A percentile compares a stretch with the other conserved stretches of the same genome.
phyloP scores from a whole-genome alignment of 1,140 invertebrate genomes.

The Drosophila nigrodunni region DNA sequence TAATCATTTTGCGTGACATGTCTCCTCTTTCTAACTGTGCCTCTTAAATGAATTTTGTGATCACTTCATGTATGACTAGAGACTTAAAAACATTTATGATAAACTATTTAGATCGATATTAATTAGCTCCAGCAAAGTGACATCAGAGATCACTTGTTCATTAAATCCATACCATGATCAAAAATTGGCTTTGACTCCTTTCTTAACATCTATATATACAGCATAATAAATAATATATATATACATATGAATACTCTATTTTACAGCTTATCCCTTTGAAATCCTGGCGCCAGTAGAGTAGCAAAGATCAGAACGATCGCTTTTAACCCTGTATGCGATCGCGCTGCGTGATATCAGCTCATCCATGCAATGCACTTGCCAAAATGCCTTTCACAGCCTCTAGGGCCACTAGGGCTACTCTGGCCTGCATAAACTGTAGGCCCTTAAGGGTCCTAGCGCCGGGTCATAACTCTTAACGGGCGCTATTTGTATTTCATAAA shows the following conservation, averaged over 20 bases:
- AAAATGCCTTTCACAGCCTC: slow-evolving; percentile 73
- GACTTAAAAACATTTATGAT: too few species aligned
- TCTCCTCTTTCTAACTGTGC: too few species aligned
- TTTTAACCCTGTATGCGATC: slow-evolving; percentile 47
- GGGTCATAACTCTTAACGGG: slow-evolving; percentile 79
- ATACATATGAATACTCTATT: slow-evolving; percentile 18
- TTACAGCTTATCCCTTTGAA: slow-evolving; percentile 45
- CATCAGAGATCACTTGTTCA: too few species aligned
- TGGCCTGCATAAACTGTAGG: too few species aligned
- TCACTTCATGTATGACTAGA: too few species aligned
- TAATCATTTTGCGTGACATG: too few species aligned
- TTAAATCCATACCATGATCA: too few species aligned
- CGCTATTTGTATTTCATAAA: slow-evolving; percentile 73
- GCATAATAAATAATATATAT: not conserved
- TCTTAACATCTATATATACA: not conserved
- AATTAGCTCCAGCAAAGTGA: too few species aligned
- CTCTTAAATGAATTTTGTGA: too few species aligned
- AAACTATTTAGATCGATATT: too few species aligned
- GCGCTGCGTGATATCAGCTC: slow-evolving; percentile 40
- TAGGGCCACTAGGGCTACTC: slow-evolving; percentile 3
- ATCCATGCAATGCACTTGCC: slow-evolving; percentile 27
- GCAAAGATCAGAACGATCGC: slow-evolving; percentile 15
- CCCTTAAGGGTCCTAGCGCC: slow-evolving; percentile 60
- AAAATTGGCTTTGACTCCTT: too few species aligned
- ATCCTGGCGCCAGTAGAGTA: slow-evolving; percentile 51